These are phyloP conservation scores for Myrmecobius fasciatus DNA, from an alignment of 2,113 vertebrate genomes.

Conservation along the genomic window DNA sequence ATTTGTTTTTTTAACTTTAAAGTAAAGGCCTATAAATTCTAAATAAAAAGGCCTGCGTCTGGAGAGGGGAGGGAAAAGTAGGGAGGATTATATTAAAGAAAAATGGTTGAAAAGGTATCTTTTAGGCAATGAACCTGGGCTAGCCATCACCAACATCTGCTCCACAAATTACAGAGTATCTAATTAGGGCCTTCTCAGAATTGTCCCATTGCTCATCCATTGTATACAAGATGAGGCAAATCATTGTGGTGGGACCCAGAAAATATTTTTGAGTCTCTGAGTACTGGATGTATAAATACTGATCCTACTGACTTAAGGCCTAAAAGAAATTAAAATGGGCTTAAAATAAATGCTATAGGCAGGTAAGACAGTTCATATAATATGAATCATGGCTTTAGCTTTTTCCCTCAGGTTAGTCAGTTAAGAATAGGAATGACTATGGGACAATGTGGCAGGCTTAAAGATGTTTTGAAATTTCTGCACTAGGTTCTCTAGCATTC, in stretches of 20 bases:
- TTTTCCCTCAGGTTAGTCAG: not conserved
- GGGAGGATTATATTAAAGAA: not conserved
- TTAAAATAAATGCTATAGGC: not conserved
- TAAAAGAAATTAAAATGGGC: not conserved
- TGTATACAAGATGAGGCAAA: not conserved
- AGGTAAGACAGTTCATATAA: not conserved
- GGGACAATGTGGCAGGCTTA: not conserved
- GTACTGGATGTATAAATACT: not conserved
- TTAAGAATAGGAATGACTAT: not conserved
- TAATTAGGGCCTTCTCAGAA: not conserved
- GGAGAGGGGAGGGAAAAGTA: not conserved
- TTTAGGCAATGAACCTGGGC: not conserved
- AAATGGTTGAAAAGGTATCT: not conserved
- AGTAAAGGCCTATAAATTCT: not conserved
- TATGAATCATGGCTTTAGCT: not conserved
- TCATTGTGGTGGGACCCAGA: not conserved
- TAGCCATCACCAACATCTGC: not conserved
- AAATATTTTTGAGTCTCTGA: not conserved
- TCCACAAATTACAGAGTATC: not conserved
- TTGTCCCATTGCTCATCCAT: not conserved
- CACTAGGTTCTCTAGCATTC: not conserved
- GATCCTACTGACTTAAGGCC: not conserved
- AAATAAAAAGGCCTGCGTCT: not conserved
- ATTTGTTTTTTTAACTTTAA: not conserved
- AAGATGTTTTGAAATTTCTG: constrained; percentile 10